Conservation (phyloP, 2,888 invertebrate genomes). For the Xestia sexstrigata region DNA sequence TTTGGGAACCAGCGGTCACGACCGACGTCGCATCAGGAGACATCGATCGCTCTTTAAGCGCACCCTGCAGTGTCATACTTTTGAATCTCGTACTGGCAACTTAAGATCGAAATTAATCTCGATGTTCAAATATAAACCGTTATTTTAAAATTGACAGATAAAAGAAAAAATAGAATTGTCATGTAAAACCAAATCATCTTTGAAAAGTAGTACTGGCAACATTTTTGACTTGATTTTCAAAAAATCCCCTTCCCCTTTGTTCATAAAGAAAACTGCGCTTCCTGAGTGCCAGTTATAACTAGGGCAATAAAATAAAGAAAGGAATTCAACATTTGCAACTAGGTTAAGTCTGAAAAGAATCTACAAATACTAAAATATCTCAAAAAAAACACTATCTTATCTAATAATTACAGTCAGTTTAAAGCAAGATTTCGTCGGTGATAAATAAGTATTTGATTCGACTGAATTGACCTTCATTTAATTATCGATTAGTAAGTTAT, state of each 20-base stretch:
- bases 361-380: slow-evolving; percentile 67
- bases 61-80: slow-evolving; percentile 76
- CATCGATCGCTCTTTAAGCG: slow-evolving; percentile 77
- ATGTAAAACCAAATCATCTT: slow-evolving; percentile 28
- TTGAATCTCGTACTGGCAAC: slow-evolving; percentile 62
- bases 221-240: slow-evolving; percentile 27
- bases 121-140: slow-evolving; percentile 16
- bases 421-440: slow-evolving; percentile 40
- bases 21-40: slow-evolving; percentile 79
- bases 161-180: slow-evolving; percentile 14
- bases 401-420: slow-evolving; percentile 58
- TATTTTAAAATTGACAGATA: slow-evolving; percentile 11
- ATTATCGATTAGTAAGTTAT: slow-evolving; percentile 22
- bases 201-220: slow-evolving; percentile 34
- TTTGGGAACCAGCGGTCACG: slow-evolving; percentile 74
- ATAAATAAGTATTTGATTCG: slow-evolving; percentile 23
- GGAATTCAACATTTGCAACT: slow-evolving; percentile 88
- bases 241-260: slow-evolving; percentile 75
- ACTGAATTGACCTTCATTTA: slow-evolving; percentile 39
- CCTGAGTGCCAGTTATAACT: slow-evolving; percentile 34
- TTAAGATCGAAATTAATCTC: slow-evolving; percentile 44
- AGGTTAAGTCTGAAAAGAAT: slow-evolving; percentile 52
- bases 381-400: slow-evolving; percentile 69
- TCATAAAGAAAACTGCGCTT: slow-evolving; percentile 39
- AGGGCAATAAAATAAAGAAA: slow-evolving; percentile 70